Evolutionary conservation across 2,797 vertebrate species (phyloP), one percentile per base, ranked within the genome.

Genomic region (Rhabdomys pumilio): DNA sequence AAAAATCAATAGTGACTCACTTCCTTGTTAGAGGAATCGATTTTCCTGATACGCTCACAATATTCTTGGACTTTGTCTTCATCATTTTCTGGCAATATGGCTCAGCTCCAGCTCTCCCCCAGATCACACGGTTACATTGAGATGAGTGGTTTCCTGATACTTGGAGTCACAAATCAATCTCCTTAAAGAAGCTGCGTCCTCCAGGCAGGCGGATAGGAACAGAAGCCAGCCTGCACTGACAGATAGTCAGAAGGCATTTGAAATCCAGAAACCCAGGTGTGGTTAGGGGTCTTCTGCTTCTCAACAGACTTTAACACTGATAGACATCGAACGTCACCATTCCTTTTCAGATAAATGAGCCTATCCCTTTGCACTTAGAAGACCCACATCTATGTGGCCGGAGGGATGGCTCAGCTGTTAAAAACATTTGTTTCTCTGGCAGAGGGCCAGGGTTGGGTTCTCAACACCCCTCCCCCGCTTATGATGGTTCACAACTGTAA

Each of bases 41-140:
- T 98, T 96, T 96, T 98, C 94, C 93, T 86, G 91, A 96, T 97
- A 93, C 90, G 85, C 75, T 93, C 82, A 89, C 89, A 92, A 91
- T 97, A 96, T 98, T 97, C 96, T 77, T 92, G 76, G 95, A 92
- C 92, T 95, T 96, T 94, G 89, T 97, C 97, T 97, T 97, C 96
- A 97, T 97, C 91, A 95, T 97, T 97, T 97, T 97, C 96, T 97
- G 91, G 93, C 77, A 95, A 96, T 94, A 94, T 92, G 91, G 93
- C 88, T 72, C 20, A 26, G 76, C 61, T 83, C 79, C 75, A 96
- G 65, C 75, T 79, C 65, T 75, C 31, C 77, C 77, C 80, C 20
- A 91, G 88, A 96, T 98, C 76, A 61, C 90, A 13, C 17, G 34
- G 88, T 76, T 95, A 90, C 95, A 97, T 53, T 91, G 96, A 96